These are phyloP conservation scores for Sardina pilchardus DNA, from an alignment of 2,113 vertebrate genomes.

Conservation along the genomic window DNA sequence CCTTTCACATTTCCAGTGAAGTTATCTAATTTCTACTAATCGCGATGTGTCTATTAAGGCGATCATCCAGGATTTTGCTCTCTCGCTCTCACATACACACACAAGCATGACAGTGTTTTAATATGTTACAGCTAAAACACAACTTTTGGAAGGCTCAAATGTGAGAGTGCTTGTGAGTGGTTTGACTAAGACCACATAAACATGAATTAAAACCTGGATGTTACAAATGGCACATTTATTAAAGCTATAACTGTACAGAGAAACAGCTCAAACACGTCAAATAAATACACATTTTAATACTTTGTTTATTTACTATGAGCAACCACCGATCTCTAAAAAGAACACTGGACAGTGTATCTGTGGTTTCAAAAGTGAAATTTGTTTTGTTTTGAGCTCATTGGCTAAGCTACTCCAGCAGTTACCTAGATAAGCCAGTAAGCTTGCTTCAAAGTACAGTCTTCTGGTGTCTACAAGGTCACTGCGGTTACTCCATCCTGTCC, in stretches of 20 bases:
- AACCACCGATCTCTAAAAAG: too few species aligned
- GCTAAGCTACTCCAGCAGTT: too few species aligned
- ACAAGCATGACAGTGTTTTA: not conserved
- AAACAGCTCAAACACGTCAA: not conserved
- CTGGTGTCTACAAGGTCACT: not conserved
- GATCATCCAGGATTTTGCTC: not conserved
- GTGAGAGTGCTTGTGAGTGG: not conserved
- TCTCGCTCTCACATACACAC: not conserved
- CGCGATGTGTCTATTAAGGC: not conserved
- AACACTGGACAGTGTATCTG: too few species aligned
- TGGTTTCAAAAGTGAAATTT: too few species aligned
- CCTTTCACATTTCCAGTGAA: too few species aligned
- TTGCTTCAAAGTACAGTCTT: not conserved
- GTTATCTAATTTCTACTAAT: constrained; percentile 11
- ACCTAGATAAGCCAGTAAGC: too few species aligned
- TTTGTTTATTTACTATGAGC: not conserved
- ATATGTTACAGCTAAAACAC: not conserved
- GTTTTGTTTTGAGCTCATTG: too few species aligned
- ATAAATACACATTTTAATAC: not conserved
- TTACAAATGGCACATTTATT: not conserved
- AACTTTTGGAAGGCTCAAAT: not conserved
- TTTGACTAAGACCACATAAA: not conserved
- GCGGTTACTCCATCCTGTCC: constrained; percentile 67
- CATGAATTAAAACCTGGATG: not conserved
- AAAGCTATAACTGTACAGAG: not conserved